Evolutionary conservation across 2,888 invertebrate genomes (phyloP), one percentile per base, ranked within the genome.

Genomic region (Cacoxenus indagator): DNA sequence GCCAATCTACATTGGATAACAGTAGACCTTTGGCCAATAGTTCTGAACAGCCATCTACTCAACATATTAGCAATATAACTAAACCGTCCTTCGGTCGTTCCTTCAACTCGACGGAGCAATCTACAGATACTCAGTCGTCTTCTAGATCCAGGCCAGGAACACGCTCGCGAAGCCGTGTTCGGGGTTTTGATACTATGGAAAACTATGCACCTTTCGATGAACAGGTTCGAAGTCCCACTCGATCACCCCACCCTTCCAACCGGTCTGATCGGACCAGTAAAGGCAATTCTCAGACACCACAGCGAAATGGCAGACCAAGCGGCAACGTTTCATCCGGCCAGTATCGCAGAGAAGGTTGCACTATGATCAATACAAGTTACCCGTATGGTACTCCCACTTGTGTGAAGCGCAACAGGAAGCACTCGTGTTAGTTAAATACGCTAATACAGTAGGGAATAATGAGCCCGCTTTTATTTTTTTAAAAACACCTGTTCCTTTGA

Each of bases 131-230:
- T 6, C 31, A 31, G 31, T 1, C 37, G 37, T 14, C 37, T 5
- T 37, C 8, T n/a, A n/a, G n/a, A n/a, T n/a, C n/a, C n/a, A n/a
- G n/a, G n/a, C n/a, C n/a, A n/a, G n/a, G n/a, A n/a, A n/a, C n/a
- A n/a, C n/a, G n/a, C n/a, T n/a, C n/a, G n/a, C n/a, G n/a, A n/a
- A n/a, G n/a, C n/a, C n/a, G n/a, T n/a, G 61, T 45, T 31, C 75
- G 73, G 5, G 78, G 76, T 4, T 78, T 73, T 14, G 64, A 64
- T 1, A 64, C 81, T 6, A 76, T 78, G 81, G 70, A 72, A 0
- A 80, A 78, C 37, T 78, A 73, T 70, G 69, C 59, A 0, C 69
- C 76, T 8, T 80, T 73, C 29, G 69, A 80, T 22, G 69, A 75
- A 4, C 65, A 74, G 24, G 5, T 65, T 3, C 54, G 26, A 1